Evolutionary conservation across 2,888 invertebrate species (phyloP), one percentile per base, ranked within the genome.

Genomic region (Epinotia nisella): DNA sequence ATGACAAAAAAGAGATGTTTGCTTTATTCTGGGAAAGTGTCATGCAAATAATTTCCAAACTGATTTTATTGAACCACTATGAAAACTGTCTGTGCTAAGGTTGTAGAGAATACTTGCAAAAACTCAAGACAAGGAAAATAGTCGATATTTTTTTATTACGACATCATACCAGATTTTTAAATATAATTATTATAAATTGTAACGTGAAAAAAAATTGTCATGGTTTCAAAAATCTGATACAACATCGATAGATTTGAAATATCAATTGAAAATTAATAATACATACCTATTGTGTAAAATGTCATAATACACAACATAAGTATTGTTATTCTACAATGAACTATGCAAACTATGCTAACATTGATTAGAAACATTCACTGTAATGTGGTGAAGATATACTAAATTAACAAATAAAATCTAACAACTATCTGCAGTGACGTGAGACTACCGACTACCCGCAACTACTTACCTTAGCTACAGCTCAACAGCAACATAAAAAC

Each of bases 401-500:
- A 17, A 58, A 53, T 19, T 10, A 39, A 39, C 60, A 53, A 69
- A 35, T 69, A 24, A 55, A 51, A 45, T 39, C 19, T 62, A 62
- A 58, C 64, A n/a, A 59, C 35, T n/a, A 4, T 53, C 53, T 70
- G 62, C 53, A 62, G 21, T 41, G 15, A 39, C 21, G 35, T 56
- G 70, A 64, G 58, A 64, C 70, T 70, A 62, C 24, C 13, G 19
- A 56, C 65, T 21, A 7, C 21, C 15, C 49, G 3, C 45, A 70
- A 55, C 24, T 24, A 76, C 84, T 85, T 78, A 86, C 85, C 85
- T 84, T 76, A 82, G 83, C 82, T 80, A 79, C 85, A 82, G 83
- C 81, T 79, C 83, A 79, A 81, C 82, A 79, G 76, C 76, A 81
- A 78, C 75, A 67, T 65, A 75, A 75, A 72, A 68, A 75, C 79